These are phyloP conservation scores for Platysternon megacephalum DNA, from an alignment of 2,113 vertebrate genomes.

Conservation along the genomic window DNA sequence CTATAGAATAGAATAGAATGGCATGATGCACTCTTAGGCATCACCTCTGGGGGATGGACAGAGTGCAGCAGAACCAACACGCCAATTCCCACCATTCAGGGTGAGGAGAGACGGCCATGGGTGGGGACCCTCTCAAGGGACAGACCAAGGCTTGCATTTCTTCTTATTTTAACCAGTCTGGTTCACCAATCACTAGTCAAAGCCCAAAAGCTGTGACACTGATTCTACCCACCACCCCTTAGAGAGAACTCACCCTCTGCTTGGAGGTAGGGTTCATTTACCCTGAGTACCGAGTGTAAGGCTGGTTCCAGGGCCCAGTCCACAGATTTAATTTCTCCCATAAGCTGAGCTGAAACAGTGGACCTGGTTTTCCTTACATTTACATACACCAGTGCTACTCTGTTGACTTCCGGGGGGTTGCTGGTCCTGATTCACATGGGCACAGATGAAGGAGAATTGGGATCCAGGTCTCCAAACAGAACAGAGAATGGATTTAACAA, in stretches of 20 bases:
- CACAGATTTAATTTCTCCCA: neutral
- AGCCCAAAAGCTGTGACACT: neutral
- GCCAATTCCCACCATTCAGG: neutral
- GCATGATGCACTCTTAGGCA: neutral
- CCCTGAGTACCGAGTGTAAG: conserved; percentile 10
- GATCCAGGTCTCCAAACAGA: neutral
- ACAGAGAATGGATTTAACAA: neutral
- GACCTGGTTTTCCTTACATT: neutral
- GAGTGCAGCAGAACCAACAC: neutral
- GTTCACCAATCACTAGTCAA: conserved; percentile 17
- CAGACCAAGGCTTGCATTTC: neutral
- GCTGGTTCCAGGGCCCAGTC: neutral
- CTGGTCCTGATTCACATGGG: neutral
- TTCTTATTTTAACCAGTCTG: conserved; percentile 20
- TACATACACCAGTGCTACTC: neutral
- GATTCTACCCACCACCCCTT: conserved; percentile 1
- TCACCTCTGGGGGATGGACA: neutral
- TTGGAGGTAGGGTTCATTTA: neutral
- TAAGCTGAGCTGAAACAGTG: neutral
- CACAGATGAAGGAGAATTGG: neutral
- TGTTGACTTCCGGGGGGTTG: neutral
- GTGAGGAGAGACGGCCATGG: neutral
- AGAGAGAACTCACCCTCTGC: conserved; percentile 20
- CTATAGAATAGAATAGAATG: neutral
- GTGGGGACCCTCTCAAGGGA: neutral